Evolutionary conservation across 2,888 invertebrate genomes (phyloP), one percentile per base, ranked within the genome.

Genomic region (Colostygia pectinataria): DNA sequence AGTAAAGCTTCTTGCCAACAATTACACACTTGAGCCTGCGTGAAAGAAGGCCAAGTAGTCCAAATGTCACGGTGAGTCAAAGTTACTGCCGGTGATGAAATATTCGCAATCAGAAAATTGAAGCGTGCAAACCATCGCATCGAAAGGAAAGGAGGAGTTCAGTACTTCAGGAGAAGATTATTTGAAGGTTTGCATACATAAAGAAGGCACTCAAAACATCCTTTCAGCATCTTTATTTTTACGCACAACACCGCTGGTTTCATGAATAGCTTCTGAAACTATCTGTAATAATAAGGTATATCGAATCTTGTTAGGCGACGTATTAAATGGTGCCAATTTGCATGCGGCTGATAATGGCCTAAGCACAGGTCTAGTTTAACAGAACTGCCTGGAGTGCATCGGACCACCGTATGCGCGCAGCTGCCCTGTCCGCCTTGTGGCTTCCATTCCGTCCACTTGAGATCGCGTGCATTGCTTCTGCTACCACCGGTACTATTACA

Each of bases 391-490:
- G 18, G 33, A 46, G 42, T 52, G 42, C 42, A 46, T 38, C 6
- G 38, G 51, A 52, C 45, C 39, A 61, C 66, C 65, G 65, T 50
- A 47, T 20, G 33, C 49, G 57, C 44, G 52, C 68, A 64, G 69
- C 71, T 66, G 67, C 45, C 37, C 37, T 40, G 27, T 49, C 50
- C 59, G 43, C 59, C 48, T 56, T 48, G 52, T 61, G 62, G 63
- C 62, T 62, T 57, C 60, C 65, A 59, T 70, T 68, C 63, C 68
- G 55, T 66, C 71, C 77, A 74, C 74, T 77, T 65, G 73, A 76
- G 70, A 69, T 63, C 52, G 59, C 61, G 51, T 53, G 61, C 46
- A 42, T 42, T 62, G 58, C 53, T 58, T 60, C 57, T 54, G 58
- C 58, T 61, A 64, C 58, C 59, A 64, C 58, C 59, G 61, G 59